A percentile compares a stretch with the other conserved stretches of the same genome.
Evolutionary conservation across 2,888 invertebrate species (phyloP).

Genomic region (Lasioglossum figueresi): DNA sequence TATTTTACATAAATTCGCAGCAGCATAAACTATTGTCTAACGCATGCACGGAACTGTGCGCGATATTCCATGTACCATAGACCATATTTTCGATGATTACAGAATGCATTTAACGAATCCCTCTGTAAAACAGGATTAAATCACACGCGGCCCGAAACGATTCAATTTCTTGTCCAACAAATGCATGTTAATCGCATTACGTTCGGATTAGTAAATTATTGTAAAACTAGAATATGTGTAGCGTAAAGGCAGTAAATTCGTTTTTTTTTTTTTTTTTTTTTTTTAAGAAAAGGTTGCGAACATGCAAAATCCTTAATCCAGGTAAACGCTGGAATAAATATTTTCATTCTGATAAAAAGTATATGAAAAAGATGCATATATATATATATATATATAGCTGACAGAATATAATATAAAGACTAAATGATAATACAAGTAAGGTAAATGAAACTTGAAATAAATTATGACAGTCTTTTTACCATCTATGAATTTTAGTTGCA

Average conservation of each 20-base stretch:
- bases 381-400: too few species aligned
- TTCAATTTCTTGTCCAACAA: conserved; percentile 19
- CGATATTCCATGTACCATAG: not conserved
- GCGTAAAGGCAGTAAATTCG: not conserved
- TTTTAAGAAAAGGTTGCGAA: not conserved
- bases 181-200: conserved; percentile 27
- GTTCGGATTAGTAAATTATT: conserved; percentile 28
- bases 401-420: not conserved
- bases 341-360: not conserved
- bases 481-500: too few species aligned
- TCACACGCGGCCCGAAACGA: not conserved
- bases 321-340: not conserved
- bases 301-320: conserved; percentile 4
- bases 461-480: too few species aligned
- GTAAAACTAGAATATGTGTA: conserved; percentile 1
- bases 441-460: not conserved
- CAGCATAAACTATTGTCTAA: not conserved
- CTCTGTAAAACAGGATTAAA: conserved; percentile 19
- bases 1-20: not conserved
- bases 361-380: not conserved
- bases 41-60: not conserved
- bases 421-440: not conserved
- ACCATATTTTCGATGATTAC: conserved; percentile 18
- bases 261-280: not conserved
- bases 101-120: conserved; percentile 8